Conservation (phyloP, 2,113 vertebrate species). For the Pluvianellus socialis region DNA sequence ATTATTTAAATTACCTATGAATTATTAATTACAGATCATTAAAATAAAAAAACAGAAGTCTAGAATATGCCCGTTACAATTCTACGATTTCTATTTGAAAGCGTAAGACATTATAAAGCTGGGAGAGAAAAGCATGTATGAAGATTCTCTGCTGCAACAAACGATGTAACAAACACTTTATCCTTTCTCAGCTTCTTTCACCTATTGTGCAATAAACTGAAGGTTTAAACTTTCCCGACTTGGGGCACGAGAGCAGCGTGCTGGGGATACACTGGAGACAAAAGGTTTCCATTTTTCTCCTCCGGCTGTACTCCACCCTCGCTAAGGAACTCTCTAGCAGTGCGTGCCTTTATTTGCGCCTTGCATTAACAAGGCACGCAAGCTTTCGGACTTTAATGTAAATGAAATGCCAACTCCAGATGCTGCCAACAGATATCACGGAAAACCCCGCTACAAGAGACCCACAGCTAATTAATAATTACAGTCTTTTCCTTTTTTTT, state of each 20-base stretch:
- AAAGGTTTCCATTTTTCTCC: conserved; percentile 79
- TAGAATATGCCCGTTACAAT: background rate
- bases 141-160: background rate
- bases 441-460: conserved; percentile 31
- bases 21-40: conserved; percentile 52
- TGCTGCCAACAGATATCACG: conserved; percentile 40
- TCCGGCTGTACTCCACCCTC: conserved; percentile 64
- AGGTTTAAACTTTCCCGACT: conserved; percentile 58
- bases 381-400: conserved; percentile 18
- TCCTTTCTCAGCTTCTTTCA: conserved; percentile 14
- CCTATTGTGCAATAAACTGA: background rate
- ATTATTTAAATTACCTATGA: conserved; percentile 60
- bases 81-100: background rate
- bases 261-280: conserved; percentile 74
- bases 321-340: conserved; percentile 58
- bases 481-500: background rate
- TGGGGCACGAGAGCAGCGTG: background rate
- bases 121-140: background rate
- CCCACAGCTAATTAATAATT: conserved; percentile 69
- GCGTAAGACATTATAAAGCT: background rate
- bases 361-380: conserved; percentile 37
- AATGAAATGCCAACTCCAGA: conserved; percentile 59
- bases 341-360: conserved; percentile 39
- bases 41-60: conserved; percentile 18
- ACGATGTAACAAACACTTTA: background rate